Evolutionary conservation across 2,888 invertebrate species (phyloP).

Genomic region (Ramazzottius varieornatus): DNA sequence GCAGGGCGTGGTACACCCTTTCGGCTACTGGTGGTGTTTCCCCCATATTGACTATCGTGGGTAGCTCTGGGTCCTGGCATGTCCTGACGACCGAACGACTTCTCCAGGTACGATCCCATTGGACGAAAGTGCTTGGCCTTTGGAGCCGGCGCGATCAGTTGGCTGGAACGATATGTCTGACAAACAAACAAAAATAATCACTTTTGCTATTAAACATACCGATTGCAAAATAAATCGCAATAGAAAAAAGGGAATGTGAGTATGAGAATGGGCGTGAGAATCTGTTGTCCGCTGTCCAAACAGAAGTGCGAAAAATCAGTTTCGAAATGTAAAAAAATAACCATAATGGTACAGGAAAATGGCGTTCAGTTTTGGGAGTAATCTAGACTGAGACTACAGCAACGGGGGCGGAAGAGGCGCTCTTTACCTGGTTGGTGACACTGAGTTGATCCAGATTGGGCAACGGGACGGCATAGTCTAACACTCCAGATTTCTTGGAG

Average conservation of each 20-base stretch:
- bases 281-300: no score
- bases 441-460: not conserved
- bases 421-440: slow-evolving; percentile 1
- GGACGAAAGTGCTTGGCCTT: slow-evolving; percentile 1
- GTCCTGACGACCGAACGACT: not conserved
- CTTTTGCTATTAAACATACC: not conserved
- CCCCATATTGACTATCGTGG: not conserved
- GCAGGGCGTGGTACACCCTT: not conserved
- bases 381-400: no score
- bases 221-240: no score
- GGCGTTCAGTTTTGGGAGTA: no score
- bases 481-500: not conserved
- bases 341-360: no score
- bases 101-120: not conserved
- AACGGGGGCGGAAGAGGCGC: no score
- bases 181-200: not conserved
- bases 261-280: no score
- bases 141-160: not conserved
- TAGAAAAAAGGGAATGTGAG: no score
- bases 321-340: no score
- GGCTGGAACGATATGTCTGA: not conserved
- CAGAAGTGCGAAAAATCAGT: no score
- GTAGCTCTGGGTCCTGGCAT: not conserved
- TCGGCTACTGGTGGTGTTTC: not conserved
- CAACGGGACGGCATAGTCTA: not conserved